These are phyloP conservation scores for Aricia agestis DNA, from an alignment of 1,140 invertebrate species.

Conservation along the genomic window DNA sequence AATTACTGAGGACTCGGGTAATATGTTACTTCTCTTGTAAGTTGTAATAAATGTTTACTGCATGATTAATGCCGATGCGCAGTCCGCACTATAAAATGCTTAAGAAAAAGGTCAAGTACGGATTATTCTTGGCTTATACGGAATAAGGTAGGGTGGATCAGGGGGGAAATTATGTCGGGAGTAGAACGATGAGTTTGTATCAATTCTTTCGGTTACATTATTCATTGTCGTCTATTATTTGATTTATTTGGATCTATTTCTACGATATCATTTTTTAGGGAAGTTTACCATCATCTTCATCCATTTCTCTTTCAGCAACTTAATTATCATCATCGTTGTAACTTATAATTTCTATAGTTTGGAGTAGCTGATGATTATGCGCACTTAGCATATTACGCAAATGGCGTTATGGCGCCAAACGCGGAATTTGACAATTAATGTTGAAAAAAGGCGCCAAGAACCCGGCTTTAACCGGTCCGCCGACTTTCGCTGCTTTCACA, in stretches of 20 bases:
- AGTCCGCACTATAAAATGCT: not conserved
- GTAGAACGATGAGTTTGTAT: not conserved
- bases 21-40: not conserved
- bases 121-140: not conserved
- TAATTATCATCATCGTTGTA: not conserved
- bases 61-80: not conserved
- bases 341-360: not conserved
- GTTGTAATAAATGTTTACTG: not conserved
- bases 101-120: not conserved
- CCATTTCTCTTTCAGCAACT: not conserved
- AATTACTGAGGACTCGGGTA: not conserved
- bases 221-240: too few relatives aligned
- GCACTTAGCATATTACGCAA: not conserved
- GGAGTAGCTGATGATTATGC: not conserved
- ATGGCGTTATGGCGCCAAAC: not conserved
- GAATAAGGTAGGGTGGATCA: not conserved
- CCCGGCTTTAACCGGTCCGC: conserved; percentile 40
- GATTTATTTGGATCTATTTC: too few relatives aligned
- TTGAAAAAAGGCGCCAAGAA: not conserved
- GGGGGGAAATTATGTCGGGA: not conserved
- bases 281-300: not conserved
- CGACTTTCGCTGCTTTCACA: conserved; percentile 61
- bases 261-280: too few relatives aligned
- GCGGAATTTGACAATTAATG: conserved; percentile 3
- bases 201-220: too few relatives aligned